Evolutionary conservation across 2,797 vertebrate genomes (phyloP), one percentile per base, ranked within the genome.

Genomic region (Halcyon smyrnensis): DNA sequence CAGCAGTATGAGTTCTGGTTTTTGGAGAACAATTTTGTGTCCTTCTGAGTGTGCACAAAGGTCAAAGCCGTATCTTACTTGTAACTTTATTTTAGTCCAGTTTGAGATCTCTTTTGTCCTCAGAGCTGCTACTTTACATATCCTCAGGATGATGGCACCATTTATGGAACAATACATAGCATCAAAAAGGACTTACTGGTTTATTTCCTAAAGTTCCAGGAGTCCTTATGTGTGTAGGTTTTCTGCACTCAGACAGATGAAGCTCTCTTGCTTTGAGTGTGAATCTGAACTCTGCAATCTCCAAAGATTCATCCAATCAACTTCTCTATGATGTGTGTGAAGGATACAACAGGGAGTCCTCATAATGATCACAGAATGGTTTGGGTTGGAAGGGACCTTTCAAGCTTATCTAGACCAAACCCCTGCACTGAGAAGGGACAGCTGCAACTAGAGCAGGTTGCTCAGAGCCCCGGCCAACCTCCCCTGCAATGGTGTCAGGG

Each of bases 141-240:
- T 90, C 20, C 73, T 71, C 46, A 81, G 75, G 80, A 90, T 81
- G 36, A 37, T 32, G 48, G 48, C n/a, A 84, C 34, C 10, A 8
- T 57, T 74, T 9, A 37, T 45, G 81, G 77, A 67, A 83, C 93
- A 96, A 89, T 25, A 53, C 8, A 53, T 53, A 48, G 30, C 57
- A 14, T 39, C 30, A 36, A 46, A 77, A 82, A 92, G 65, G 81
- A 68, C 8, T 75, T 80, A 32, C 1, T 86, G 41, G 9, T 53
- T 83, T 79, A 25, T 93, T 68, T 87, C 90, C 65, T 73, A 68
- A 51, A 95, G 83, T 88, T 95, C 87, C 83, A 90, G 28, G 8
- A 32, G 16, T 53, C 56, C 51, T 67, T 39, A 4, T 0, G 0
- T 6, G 5, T 27, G 37, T 5, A 70, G 8, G 9, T 27, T 84